Percentiles rank a stretch among this genome's conserved stretches.
phyloP scores from a whole-genome alignment of 2,888 invertebrate genomes.

The Ephialtes manifestator region DNA sequence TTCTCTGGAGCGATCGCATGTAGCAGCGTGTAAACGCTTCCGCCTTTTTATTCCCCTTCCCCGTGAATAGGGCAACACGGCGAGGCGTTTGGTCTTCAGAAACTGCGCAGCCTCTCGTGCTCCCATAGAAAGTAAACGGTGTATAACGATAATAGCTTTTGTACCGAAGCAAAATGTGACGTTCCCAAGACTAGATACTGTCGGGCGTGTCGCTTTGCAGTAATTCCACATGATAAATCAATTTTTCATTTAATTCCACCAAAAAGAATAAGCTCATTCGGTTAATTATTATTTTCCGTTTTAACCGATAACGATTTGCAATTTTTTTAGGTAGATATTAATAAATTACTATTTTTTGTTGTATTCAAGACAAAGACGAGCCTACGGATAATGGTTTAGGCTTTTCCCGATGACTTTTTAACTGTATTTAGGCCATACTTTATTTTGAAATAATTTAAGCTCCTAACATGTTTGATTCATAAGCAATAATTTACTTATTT shows the following conservation, averaged over 20 bases:
- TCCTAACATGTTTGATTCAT: too few species aligned
- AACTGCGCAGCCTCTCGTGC: constrained; percentile 50
- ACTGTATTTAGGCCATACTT: too few species aligned
- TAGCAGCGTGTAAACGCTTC: constrained; percentile 63
- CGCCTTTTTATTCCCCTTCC: constrained; percentile 65
- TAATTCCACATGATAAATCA: neutral
- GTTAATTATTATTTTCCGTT: neutral
- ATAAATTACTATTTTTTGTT: too few species aligned
- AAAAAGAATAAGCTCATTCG: neutral
- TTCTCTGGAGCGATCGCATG: constrained; percentile 46
- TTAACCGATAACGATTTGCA: neutral
- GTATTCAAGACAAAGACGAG: too few species aligned
- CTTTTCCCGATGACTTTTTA: too few species aligned
- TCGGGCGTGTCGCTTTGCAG: neutral
- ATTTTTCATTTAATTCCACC: neutral
- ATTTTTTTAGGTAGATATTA: too few species aligned
- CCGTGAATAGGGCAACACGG: constrained; percentile 38
- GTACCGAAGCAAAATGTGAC: constrained; percentile 6
- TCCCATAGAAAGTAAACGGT: constrained; percentile 54
- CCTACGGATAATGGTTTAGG: too few species aligned
- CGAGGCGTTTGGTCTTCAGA: constrained; percentile 37
- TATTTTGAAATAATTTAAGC: too few species aligned
- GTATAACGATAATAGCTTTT: constrained; percentile 19
- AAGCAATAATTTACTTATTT: too few species aligned
- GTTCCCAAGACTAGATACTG: constrained; percentile 4